Conservation (phyloP, 1,140 invertebrate species). For the Zaprionus lachaisei region DNA sequence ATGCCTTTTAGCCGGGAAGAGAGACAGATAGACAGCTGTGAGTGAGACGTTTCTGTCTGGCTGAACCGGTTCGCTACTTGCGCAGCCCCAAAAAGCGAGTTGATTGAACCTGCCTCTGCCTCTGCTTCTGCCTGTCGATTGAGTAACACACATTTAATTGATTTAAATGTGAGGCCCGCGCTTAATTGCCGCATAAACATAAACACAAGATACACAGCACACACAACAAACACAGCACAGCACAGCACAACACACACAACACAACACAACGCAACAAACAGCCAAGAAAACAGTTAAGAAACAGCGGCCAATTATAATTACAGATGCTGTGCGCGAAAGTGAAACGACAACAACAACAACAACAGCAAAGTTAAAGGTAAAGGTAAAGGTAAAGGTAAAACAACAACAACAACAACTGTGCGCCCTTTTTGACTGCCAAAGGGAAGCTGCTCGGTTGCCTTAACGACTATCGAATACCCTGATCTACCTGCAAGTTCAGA, state of each 20-base stretch:
- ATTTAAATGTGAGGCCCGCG: constrained; percentile 66
- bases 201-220: constrained; percentile 23
- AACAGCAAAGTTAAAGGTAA: constrained; percentile 7
- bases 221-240: not conserved
- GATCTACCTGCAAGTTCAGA: not conserved
- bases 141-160: constrained; percentile 67
- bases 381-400: not conserved
- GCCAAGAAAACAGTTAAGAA: constrained; percentile 23
- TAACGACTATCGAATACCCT: not conserved
- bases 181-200: constrained; percentile 65
- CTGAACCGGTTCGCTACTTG: constrained; percentile 58
- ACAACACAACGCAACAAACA: not conserved
- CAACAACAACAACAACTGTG: constrained; percentile 30
- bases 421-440: constrained; percentile 29
- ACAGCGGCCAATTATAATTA: constrained; percentile 47
- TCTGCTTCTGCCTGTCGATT: constrained; percentile 20
- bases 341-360: constrained; percentile 28
- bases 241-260: not conserved
- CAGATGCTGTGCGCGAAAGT: constrained; percentile 49
- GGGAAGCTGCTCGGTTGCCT: not conserved
- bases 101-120: constrained; percentile 59
- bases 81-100: constrained; percentile 52
- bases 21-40: not conserved
- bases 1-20: constrained; percentile 8
- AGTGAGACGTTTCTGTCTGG: not conserved